phyloP scores from a whole-genome alignment of 2,113 vertebrate species.

The Clupea harengus region DNA sequence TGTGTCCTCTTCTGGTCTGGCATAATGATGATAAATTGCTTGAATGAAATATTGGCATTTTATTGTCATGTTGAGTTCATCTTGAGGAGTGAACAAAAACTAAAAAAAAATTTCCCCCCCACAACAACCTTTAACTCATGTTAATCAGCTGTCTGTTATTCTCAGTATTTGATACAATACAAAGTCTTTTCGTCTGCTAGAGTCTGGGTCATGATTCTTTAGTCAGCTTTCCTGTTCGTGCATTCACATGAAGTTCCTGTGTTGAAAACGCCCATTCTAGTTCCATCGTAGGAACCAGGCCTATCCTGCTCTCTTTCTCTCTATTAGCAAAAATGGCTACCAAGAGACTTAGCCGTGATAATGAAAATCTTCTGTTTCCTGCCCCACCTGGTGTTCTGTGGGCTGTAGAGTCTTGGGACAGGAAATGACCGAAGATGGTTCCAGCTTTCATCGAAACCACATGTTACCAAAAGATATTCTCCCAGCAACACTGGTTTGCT shows the following conservation, averaged over 20 bases:
- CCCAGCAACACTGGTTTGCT: not conserved
- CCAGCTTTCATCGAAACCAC: not conserved
- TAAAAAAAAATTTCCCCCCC: not conserved
- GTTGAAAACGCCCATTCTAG: not conserved
- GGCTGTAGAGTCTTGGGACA: not conserved
- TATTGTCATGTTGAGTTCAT: not conserved
- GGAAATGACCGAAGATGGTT: not conserved
- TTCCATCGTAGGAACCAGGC: not conserved
- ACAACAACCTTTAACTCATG: not conserved
- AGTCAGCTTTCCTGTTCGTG: not conserved
- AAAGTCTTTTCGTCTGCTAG: too few species aligned
- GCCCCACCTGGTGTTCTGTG: slow-evolving; percentile 1
- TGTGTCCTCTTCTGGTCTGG: not conserved
- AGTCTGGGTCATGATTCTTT: too few species aligned
- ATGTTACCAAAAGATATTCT: not conserved
- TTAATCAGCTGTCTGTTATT: not conserved
- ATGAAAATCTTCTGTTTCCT: not conserved
- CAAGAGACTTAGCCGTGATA: not conserved
- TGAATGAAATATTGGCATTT: not conserved
- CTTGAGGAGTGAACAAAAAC: too few species aligned
- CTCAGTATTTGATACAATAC: not conserved
- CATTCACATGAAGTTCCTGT: not conserved
- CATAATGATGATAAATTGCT: not conserved
- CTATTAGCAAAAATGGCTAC: not conserved
- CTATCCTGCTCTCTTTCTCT: not conserved